Conservation (phyloP, 30 jellyfish, hydroid and myxozoan genomes). For the Aurelia sp. region DNA sequence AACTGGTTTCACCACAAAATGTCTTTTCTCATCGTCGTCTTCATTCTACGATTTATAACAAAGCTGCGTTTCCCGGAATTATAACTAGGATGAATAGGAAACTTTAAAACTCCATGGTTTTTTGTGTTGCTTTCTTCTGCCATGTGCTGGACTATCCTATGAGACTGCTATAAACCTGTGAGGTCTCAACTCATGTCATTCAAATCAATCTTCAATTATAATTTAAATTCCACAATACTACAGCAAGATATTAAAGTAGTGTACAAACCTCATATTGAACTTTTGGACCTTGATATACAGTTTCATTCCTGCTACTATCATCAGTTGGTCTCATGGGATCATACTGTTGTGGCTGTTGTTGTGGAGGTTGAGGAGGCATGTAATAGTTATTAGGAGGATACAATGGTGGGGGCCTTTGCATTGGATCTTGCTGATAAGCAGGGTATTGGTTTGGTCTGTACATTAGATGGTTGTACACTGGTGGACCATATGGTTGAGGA, state of each 20-base stretch:
- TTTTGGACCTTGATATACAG: slow-evolving; percentile 28
- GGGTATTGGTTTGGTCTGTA: slow-evolving; percentile 19
- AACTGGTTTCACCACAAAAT: too few relatives aligned
- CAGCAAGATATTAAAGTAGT: not conserved
- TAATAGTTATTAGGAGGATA: slow-evolving; percentile 24
- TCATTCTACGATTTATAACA: too few relatives aligned
- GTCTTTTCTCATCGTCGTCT: too few relatives aligned
- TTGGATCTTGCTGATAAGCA: slow-evolving; percentile 3
- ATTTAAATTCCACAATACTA: not conserved
- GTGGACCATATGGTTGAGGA: not conserved
- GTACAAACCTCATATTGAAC: slow-evolving; percentile 48
- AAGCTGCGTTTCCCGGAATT: too few relatives aligned
- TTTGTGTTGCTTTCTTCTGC: too few relatives aligned
- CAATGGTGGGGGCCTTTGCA: slow-evolving; percentile 4
- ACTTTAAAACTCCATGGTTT: too few relatives aligned
- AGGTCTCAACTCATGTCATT: too few relatives aligned
- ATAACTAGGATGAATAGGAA: too few relatives aligned
- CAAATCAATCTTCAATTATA: too few relatives aligned
- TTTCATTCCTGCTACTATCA: slow-evolving; percentile 13
- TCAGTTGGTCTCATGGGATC: slow-evolving; percentile 61
- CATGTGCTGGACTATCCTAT: too few relatives aligned
- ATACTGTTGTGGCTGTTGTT: slow-evolving; percentile 23
- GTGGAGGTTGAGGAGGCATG: slow-evolving; percentile 31
- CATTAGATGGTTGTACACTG: slow-evolving; percentile 9
- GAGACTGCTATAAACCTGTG: not conserved